Evolutionary conservation across 2,888 invertebrate species (phyloP).

Genomic region (Microctonus brassicae): DNA sequence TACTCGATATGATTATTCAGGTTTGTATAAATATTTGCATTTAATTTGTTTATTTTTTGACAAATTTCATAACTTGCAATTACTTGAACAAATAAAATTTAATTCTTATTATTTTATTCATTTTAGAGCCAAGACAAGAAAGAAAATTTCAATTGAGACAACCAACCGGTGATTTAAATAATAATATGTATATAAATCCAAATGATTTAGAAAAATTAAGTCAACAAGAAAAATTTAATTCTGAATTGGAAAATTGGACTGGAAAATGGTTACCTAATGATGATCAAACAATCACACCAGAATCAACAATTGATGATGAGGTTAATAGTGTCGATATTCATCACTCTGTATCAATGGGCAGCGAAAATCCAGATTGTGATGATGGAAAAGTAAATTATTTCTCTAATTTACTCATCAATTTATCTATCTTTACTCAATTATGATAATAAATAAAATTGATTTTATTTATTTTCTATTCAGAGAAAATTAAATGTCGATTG

Average conservation of each 20-base stretch:
- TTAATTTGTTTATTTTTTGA: too few species aligned
- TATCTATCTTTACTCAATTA: slow-evolving; percentile 3
- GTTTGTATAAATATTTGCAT: neutral
- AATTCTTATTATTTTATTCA: neutral
- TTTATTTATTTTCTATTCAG: slow-evolving; percentile 67
- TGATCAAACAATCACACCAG: slow-evolving; percentile 52
- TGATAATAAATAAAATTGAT: slow-evolving; percentile 17
- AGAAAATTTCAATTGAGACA: neutral
- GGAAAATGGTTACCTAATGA: slow-evolving; percentile 68
- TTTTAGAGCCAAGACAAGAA: neutral
- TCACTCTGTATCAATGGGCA: slow-evolving; percentile 74
- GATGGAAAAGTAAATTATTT: slow-evolving; percentile 75
- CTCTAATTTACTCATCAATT: slow-evolving; percentile 41
- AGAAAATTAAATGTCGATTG: slow-evolving; percentile 75
- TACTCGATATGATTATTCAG: neutral
- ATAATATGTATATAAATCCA: neutral
- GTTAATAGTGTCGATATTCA: neutral
- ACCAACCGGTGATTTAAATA: neutral
- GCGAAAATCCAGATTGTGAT: slow-evolving; percentile 73
- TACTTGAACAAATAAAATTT: too few species aligned
- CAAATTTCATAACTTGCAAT: neutral
- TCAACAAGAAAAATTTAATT: slow-evolving; percentile 14
- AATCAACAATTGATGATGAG: slow-evolving; percentile 52
- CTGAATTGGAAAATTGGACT: slow-evolving; percentile 61
- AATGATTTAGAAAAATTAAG: neutral